These are phyloP conservation scores for Clitarchus hookeri DNA, from an alignment of 2,888 invertebrate species.

Conservation along the genomic window DNA sequence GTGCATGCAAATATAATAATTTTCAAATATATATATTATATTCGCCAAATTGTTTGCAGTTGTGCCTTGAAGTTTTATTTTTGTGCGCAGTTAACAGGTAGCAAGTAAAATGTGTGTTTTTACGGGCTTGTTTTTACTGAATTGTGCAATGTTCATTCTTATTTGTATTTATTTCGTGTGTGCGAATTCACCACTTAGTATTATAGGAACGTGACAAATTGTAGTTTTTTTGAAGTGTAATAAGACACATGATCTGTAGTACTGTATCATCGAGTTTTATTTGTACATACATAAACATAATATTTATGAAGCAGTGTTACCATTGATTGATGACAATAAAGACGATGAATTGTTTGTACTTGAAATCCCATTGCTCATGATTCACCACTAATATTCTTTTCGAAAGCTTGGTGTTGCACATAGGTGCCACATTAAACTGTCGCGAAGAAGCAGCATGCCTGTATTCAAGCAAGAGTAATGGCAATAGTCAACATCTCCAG, in stretches of 20 bases:
- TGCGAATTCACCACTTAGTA: not conserved
- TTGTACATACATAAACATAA: slow-evolving; percentile 5
- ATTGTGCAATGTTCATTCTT: too few relatives aligned
- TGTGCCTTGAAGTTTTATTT: too few relatives aligned
- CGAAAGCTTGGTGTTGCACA: too few relatives aligned
- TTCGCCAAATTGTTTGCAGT: too few relatives aligned
- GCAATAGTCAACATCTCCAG: too few relatives aligned
- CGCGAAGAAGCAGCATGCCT: too few relatives aligned
- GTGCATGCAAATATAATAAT: too few relatives aligned
- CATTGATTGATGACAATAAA: slow-evolving; percentile 14
- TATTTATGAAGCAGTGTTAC: not conserved
- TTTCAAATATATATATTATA: too few relatives aligned
- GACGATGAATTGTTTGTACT: slow-evolving; percentile 14
- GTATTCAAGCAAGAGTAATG: too few relatives aligned
- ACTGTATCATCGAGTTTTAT: not conserved
- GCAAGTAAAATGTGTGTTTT: not conserved
- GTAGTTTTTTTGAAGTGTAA: not conserved
- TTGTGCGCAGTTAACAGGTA: not conserved
- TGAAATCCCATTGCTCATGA: not conserved
- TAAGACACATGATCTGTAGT: not conserved
- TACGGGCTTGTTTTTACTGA: not conserved
- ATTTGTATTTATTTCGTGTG: not conserved
- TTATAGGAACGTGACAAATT: not conserved
- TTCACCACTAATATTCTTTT: too few relatives aligned
- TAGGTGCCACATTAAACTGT: too few relatives aligned